Evolutionary conservation across 92 coral and sea anemone genomes (phyloP), one percentile per base, ranked within the genome.

Genomic region (Scolanthus callimorphus): DNA sequence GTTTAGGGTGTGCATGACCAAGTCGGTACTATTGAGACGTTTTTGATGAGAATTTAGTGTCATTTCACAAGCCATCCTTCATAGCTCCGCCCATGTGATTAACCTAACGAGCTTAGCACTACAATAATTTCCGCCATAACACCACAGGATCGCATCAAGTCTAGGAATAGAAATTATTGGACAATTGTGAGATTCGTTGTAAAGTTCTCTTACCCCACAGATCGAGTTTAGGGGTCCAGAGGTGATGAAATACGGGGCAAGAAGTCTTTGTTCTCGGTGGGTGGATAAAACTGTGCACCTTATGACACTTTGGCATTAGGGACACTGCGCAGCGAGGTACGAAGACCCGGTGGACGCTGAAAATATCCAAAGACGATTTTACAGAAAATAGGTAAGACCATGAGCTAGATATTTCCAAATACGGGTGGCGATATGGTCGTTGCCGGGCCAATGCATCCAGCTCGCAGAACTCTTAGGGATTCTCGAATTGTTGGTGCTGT

Each of bases 21-120:
- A n/a, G n/a, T n/a, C n/a, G n/a, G n/a, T n/a, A n/a, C n/a, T n/a
- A n/a, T n/a, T n/a, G n/a, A n/a, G n/a, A n/a, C n/a, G n/a, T n/a
- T n/a, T n/a, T n/a, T n/a, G n/a, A n/a, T n/a, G n/a, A n/a, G n/a
- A n/a, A n/a, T n/a, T n/a, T n/a, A n/a, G n/a, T n/a, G n/a, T 68
- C 56, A 44, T 29, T 21, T 68, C 57, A 57, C 75, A 4, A 37
- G 27, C 47, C 46, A 29, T 48, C 62, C 31, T 21, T 46, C 63
- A 43, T 60, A 68, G 83, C 89, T 59, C 89, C 83, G 73, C 89
- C 89, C 70, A 55, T 27, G 83, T 76, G 59, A 82, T 82, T 82
- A 82, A 2, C 51, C 68, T 39, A 77, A 73, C 62, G 49, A 31
- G 44, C 51, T 57, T 55, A 57, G n/a, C 44, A 29, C 27, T 45